Evolutionary conservation across 2,113 vertebrate species (phyloP), one percentile per base, ranked within the genome.

Genomic region (Poeciliopsis occidentalis): DNA sequence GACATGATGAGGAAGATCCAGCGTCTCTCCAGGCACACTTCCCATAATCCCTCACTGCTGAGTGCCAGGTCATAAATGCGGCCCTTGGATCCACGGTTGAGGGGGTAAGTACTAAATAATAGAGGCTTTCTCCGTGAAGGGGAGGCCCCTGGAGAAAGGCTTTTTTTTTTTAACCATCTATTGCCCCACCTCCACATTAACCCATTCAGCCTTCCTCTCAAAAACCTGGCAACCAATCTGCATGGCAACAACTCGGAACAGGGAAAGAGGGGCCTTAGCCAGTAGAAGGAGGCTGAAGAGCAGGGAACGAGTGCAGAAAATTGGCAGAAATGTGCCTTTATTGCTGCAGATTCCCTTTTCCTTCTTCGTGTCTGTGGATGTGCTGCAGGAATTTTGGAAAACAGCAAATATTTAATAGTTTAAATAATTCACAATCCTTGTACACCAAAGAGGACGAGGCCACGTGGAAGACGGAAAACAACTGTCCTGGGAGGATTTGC

Each of bases 141-240:
- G 51, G 51, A 75, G 72, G 63, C 78, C 84, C 85, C 87, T 47
- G 41, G 87, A 83, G 92, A 85, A 73, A 74, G 68, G 39, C 73
- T 86, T 65, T 78, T 86, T 57, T 37, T 37, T 32, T 32, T 32
- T 32, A 10, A 81, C 91, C 90, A 88, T 88, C 88, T 89, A 71
- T 47, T 0, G 69, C 87, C 64, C 86, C 84, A 10, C 88, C 87
- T 81, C 67, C 69, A 69, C 15, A 84, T 89, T 83, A 90, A 90
- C 87, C 85, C 88, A 69, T 90, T 89, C 85, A 79, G 71, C 47
- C 66, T 78, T 76, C 15, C 51, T 8, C 30, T 32, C 73, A 76
- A 80, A 84, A 68, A 76, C 82, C 74, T 88, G 86, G 89, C 86
- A 88, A 85, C 84, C 78, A 26, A 67, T 92, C 57, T 63, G 91